Evolutionary conservation across 2,888 invertebrate species (phyloP).

Genomic region (Tetropium fuscum): DNA sequence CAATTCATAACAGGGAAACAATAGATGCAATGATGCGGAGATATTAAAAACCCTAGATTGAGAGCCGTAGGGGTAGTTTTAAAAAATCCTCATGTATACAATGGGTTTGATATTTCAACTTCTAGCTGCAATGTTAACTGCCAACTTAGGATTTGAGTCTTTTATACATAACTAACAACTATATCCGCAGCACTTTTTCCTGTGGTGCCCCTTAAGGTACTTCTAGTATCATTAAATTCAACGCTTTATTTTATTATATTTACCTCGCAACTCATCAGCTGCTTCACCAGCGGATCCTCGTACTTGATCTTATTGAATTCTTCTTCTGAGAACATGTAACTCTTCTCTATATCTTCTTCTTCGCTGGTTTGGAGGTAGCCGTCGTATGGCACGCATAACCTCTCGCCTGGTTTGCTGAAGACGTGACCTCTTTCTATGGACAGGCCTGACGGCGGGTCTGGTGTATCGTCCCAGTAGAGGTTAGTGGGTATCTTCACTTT

Average conservation of each 20-base stretch:
- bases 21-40: no score
- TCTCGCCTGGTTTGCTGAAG: constrained; percentile 60
- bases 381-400: constrained; percentile 62
- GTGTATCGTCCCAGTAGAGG: constrained; percentile 63
- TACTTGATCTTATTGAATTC: constrained; percentile 73
- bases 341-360: constrained; percentile 66
- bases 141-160: no score
- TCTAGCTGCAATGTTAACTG: no score
- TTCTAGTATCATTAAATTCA: no score
- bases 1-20: no score
- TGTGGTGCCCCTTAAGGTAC: no score
- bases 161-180: no score
- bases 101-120: no score
- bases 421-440: constrained; percentile 66
- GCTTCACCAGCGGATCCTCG: constrained; percentile 72
- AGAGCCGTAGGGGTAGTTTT: no score
- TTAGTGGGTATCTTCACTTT: constrained; percentile 61
- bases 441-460: constrained; percentile 62
- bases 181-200: no score
- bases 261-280: constrained; percentile 72
- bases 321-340: constrained; percentile 71
- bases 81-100: no score
- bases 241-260: background rate
- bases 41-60: no score
- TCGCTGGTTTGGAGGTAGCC: constrained; percentile 37